Percentiles rank a stretch among this genome's conserved stretches.
phyloP scores from a whole-genome alignment of 2,113 vertebrate genomes.

The Gallinago media region DNA sequence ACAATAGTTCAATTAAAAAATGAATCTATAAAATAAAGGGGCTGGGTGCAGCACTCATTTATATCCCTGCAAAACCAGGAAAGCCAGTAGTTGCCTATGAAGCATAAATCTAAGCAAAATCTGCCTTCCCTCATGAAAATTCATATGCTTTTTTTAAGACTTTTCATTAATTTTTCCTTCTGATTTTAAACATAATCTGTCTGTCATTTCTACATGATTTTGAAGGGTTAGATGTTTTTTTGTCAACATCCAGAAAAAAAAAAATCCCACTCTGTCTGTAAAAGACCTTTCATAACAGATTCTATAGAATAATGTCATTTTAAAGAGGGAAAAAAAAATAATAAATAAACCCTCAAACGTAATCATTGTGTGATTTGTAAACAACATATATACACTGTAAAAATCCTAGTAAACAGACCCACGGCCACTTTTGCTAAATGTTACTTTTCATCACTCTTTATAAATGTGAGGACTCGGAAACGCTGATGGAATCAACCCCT shows the following conservation, averaged over 20 bases:
- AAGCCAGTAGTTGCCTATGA: neutral
- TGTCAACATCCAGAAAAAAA: neutral
- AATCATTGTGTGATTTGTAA: neutral
- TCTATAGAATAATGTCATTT: neutral
- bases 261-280: neutral
- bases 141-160: neutral
- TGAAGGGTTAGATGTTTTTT: neutral
- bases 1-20: constrained; percentile 5
- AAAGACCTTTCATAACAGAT: neutral
- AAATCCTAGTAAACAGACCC: neutral
- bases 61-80: neutral
- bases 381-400: neutral
- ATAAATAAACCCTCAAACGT: neutral
- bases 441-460: neutral
- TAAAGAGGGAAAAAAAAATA: accelerated
- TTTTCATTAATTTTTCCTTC: neutral
- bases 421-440: neutral
- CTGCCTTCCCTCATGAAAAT: neutral
- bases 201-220: neutral
- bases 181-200: neutral
- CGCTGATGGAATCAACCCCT: neutral
- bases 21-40: neutral
- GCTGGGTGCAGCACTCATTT: neutral
- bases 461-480: neutral
- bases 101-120: neutral